Evolutionary conservation across 37 sponge, comb jelly and placozoan species (phyloP).

Genomic region (Mnemiopsis leidyi): DNA sequence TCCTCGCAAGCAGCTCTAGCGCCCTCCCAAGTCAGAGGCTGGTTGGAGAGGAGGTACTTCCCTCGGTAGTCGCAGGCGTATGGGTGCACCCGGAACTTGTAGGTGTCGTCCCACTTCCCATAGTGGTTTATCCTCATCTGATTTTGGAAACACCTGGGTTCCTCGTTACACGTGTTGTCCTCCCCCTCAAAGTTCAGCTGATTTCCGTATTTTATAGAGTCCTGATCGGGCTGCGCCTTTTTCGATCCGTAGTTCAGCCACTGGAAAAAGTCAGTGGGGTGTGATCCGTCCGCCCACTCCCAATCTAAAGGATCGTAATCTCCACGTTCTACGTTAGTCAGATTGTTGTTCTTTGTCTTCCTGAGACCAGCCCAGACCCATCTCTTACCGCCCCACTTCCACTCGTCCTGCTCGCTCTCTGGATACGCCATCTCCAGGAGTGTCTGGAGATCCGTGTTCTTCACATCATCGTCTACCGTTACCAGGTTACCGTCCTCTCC

Average conservation of each 20-base stretch:
- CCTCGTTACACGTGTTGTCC: neutral
- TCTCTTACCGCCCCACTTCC: neutral
- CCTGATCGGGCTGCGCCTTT: neutral
- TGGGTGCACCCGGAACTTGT: neutral
- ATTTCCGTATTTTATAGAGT: neutral
- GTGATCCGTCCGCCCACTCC: constrained; percentile 46
- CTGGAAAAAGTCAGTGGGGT: neutral
- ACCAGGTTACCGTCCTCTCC: constrained; percentile 5
- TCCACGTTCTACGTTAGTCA: neutral
- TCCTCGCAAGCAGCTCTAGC: neutral
- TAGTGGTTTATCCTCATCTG: neutral
- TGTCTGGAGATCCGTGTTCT: constrained; percentile 6
- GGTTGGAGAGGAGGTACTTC: constrained; percentile 34
- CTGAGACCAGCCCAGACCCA: constrained; percentile 66
- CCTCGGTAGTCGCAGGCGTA: constrained; percentile 22
- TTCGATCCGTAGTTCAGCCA: neutral
- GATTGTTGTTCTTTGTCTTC: constrained; percentile 2
- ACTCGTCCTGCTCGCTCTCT: neutral
- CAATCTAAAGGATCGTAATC: constrained; percentile 25
- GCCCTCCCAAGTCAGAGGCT: neutral
- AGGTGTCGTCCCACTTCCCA: constrained; percentile 4
- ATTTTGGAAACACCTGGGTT: neutral
- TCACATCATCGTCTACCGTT: constrained; percentile 19
- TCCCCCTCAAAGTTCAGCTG: neutral
- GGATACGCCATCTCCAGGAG: constrained; percentile 40